Percentiles rank a stretch among this genome's conserved stretches.
Conservation (phyloP, 1,140 invertebrate species). For the Archegozetes longisetosus region DNA sequence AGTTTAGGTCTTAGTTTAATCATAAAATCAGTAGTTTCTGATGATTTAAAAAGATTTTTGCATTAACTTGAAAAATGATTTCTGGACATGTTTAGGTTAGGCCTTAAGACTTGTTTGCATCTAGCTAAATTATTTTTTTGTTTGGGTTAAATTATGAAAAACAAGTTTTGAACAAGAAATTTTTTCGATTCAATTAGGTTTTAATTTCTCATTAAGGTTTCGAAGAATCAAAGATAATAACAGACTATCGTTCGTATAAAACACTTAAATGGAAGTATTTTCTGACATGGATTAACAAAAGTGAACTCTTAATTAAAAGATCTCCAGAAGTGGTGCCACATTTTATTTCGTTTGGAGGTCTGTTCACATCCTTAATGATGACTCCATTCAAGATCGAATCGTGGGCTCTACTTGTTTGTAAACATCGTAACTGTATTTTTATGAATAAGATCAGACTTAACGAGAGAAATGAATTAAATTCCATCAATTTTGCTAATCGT, state of each 20-base stretch:
- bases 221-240: neutral
- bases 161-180: neutral
- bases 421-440: neutral
- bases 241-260: neutral
- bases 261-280: neutral
- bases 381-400: neutral
- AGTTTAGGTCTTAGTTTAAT: too few relatives aligned
- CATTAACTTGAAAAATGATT: too few relatives aligned
- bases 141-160: too few relatives aligned
- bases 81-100: too few relatives aligned
- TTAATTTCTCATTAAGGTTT: neutral
- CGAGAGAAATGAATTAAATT: too few relatives aligned
- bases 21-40: too few relatives aligned
- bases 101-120: too few relatives aligned
- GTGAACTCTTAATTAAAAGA: slow-evolving; percentile 1
- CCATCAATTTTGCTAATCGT: neutral
- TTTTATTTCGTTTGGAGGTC: neutral
- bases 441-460: neutral
- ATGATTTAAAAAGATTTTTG: too few relatives aligned
- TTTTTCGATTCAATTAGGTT: neutral
- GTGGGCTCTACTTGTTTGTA: neutral
- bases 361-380: neutral
- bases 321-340: neutral
- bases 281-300: neutral
- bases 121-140: too few relatives aligned